A percentile compares a stretch with the other conserved stretches of the same genome.
Conservation (phyloP, 2,797 vertebrate species). For the Sebastes nivosus region DNA sequence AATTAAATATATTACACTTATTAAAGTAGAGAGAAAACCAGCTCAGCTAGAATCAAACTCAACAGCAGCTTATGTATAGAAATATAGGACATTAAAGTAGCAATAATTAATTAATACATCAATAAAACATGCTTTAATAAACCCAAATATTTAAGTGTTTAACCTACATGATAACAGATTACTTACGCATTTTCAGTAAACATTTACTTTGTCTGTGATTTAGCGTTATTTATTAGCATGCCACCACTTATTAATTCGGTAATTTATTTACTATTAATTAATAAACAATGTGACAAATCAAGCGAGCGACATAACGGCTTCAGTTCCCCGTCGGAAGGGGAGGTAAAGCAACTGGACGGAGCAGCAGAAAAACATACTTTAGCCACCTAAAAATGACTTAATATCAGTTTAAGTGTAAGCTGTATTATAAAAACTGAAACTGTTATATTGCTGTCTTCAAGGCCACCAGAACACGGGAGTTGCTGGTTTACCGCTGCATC, state of each 20-base stretch:
- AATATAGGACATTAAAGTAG: background rate
- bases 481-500: no score
- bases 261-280: background rate
- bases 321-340: no score
- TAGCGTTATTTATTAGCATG: background rate
- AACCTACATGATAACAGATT: background rate
- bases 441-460: no score
- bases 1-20: constrained; percentile 73
- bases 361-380: no score
- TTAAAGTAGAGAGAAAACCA: constrained; percentile 39
- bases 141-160: background rate
- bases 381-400: no score
- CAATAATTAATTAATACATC: background rate
- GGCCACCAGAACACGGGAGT: no score
- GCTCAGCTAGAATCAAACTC: constrained; percentile 4
- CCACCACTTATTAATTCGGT: background rate
- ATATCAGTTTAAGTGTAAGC: no score
- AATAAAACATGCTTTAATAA: background rate
- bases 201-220: background rate
- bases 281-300: background rate
- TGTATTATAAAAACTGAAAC: no score
- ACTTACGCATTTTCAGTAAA: background rate
- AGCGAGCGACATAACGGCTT: no score
- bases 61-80: background rate
- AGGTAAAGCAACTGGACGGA: no score